Evolutionary conservation across 2,888 invertebrate genomes (phyloP), one percentile per base, ranked within the genome.

Genomic region (Galerucella nymphaeae): DNA sequence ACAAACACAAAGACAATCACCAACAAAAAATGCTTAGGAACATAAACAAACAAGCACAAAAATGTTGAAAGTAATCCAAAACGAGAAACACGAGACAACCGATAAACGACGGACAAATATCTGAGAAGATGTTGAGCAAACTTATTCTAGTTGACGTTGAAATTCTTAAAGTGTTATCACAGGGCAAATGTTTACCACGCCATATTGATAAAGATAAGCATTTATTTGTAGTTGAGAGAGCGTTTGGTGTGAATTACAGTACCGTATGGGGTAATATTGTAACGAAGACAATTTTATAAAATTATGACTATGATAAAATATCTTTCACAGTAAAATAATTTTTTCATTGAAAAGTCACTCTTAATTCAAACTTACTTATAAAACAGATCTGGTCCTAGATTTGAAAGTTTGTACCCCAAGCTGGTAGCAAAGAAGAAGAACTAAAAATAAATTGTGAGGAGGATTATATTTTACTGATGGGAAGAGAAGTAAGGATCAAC

Each of bases 121-220:
- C 41, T 57, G 38, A 13, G 42, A 48, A 68, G 67, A 68, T 61
- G 61, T 18, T 68, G 48, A 68, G 30, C 59, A 59, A 20, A 50
- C 68, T 59, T 59, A 68, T 50, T 2, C 53, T 42, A 66, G 55
- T 38, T 38, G 53, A 50, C 61, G 62, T 62, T 62, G 68, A 67
- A 67, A 67, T 72, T 72, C 63, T 67, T 67, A 23, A 20, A 63
- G 61, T 63, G 62, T 68, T 61, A 72, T 72, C 72, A 53, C 59
- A 59, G 53, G 72, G 65, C 69, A 72, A 72, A 72, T 72, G 69
- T 72, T 72, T 72, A 65, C 72, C 59, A 63, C 38, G 53, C 61
- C 57, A 64, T 63, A 64, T 65, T 68, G 68, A 72, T 72, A 68
- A 68, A 70, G 57, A 23, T 38, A 38, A 42, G 38, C 30, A 57